Evolutionary conservation across 2,888 invertebrate species (phyloP).

Genomic region (Agrypnus murinus): DNA sequence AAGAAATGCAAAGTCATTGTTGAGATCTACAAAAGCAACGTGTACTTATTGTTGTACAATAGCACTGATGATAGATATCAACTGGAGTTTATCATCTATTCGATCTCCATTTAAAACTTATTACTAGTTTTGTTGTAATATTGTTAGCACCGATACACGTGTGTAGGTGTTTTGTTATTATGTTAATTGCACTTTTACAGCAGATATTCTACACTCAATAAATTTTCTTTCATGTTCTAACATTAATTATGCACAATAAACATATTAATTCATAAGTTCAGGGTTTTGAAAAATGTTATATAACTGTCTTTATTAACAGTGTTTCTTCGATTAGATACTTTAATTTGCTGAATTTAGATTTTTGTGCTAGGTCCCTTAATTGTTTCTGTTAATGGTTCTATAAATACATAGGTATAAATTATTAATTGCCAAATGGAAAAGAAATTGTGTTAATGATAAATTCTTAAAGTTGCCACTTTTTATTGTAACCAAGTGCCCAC

Average conservation of each 20-base stretch:
- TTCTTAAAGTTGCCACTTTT: no score
- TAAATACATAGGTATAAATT: no score
- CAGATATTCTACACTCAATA: constrained; percentile 28
- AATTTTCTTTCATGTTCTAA: constrained; percentile 11
- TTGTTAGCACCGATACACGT: constrained; percentile 10
- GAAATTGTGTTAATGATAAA: no score
- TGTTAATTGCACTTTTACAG: constrained; percentile 31
- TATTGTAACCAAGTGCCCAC: no score
- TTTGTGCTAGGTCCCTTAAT: no score
- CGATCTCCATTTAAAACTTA: constrained; percentile 64
- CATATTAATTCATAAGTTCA: constrained; percentile 1
- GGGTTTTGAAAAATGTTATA: neutral
- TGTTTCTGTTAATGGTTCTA: no score
- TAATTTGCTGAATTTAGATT: no score
- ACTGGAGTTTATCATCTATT: constrained; percentile 61
- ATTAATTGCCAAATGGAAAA: no score
- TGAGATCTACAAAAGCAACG: constrained; percentile 43
- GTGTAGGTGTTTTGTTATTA: constrained; percentile 40
- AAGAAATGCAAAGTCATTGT: constrained; percentile 51
- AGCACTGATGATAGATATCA: constrained; percentile 65
- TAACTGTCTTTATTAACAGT: no score
- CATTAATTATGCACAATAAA: neutral
- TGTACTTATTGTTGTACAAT: constrained; percentile 61
- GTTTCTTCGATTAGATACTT: no score
- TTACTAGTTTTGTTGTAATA: constrained; percentile 50